phyloP scores from a whole-genome alignment of 2,113 vertebrate species.

The Circaetus cinerascens region DNA sequence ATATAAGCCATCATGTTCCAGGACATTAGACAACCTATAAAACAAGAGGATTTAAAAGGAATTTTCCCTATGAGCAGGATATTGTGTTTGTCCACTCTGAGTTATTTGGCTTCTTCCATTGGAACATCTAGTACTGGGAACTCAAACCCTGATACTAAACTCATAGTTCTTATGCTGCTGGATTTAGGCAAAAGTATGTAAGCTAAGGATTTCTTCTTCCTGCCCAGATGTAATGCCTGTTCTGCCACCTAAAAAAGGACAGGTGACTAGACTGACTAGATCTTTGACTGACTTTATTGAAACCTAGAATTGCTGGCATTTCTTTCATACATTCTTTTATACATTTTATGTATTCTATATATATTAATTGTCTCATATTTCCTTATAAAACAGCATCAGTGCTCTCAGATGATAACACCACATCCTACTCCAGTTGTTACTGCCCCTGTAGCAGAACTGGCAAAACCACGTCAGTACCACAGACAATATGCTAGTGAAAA shows the following conservation, averaged over 20 bases:
- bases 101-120: not conserved
- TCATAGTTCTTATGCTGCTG: not conserved
- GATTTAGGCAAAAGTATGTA: not conserved
- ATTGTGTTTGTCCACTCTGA: not conserved
- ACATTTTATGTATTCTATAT: not conserved
- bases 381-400: not conserved
- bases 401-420: not conserved
- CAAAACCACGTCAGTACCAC: not conserved
- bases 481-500: fast-evolving
- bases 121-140: not conserved
- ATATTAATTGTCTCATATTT: not conserved
- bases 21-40: not conserved
- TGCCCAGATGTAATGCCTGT: not conserved
- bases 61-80: not conserved
- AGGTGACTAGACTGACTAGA: not conserved
- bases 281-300: not conserved
- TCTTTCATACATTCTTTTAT: not conserved
- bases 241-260: not conserved
- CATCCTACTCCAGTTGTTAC: not conserved
- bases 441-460: not conserved
- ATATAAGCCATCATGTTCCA: not conserved
- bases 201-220: not conserved
- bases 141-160: not conserved
- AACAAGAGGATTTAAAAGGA: not conserved
- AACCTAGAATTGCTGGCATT: not conserved